Evolutionary conservation across 2,797 vertebrate species (phyloP).

Genomic region (Rhincodon typus): DNA sequence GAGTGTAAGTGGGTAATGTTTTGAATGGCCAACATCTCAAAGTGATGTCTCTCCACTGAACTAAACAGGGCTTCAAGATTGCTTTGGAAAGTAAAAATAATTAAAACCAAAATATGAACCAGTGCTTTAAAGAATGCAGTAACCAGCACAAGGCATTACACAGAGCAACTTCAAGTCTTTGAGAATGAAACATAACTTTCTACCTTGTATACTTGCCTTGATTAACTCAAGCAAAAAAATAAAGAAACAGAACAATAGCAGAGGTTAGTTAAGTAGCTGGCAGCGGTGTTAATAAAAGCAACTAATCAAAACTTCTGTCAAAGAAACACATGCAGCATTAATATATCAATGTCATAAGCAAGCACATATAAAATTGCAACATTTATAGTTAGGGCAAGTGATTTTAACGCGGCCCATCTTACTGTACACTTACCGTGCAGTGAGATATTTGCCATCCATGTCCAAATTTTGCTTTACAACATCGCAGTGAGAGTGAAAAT

Average conservation of each 20-base stretch:
- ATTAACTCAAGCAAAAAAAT: constrained; percentile 83
- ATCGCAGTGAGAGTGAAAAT: background rate
- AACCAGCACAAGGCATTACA: constrained; percentile 62
- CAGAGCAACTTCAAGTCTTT: constrained; percentile 68
- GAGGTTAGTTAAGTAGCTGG: constrained; percentile 64
- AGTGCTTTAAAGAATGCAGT: constrained; percentile 41
- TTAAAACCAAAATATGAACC: constrained; percentile 45
- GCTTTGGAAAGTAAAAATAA: background rate
- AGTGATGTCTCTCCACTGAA: background rate
- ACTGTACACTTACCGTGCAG: background rate
- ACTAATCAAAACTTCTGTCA: background rate
- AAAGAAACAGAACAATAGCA: constrained; percentile 68
- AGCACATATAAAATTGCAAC: background rate
- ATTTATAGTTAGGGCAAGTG: background rate
- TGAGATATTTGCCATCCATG: background rate
- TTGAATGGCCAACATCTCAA: background rate
- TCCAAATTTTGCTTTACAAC: background rate
- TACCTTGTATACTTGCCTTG: constrained; percentile 99
- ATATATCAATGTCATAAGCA: background rate
- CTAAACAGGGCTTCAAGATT: background rate
- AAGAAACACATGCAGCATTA: background rate
- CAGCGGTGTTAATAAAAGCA: background rate
- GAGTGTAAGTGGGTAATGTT: background rate
- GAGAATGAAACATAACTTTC: constrained; percentile 63
- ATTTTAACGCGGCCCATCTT: background rate